Base-by-base conservation (phyloP, 2,888 invertebrate genomes). In the Melangyna quadrimaculata region DNA sequence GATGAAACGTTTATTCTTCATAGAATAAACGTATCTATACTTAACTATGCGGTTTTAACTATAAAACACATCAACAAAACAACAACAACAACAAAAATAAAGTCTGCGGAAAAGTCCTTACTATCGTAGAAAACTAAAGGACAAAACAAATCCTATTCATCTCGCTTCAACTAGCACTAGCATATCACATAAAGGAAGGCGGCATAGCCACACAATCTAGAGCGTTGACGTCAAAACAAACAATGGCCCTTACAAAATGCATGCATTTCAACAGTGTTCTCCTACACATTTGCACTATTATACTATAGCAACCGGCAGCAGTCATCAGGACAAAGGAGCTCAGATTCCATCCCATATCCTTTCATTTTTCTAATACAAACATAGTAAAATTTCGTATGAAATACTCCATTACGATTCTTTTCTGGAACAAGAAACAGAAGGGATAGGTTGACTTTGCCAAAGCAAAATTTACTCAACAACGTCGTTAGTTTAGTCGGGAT, bases 171-270 rank as follows among this genome's bases (percentile, higher is more conserved):
- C 55, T 61, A 37, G 37, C 45, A n/a, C n/a, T n/a, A n/a, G n/a
- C n/a, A n/a, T n/a, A n/a, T n/a, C n/a, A 61, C 29, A 83, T 61
- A 73, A 69, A 78, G 37, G 48, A 22, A 57, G 22, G 59, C 59
- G 17, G 57, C 45, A 63, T 29, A 71, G n/a, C 70, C 55, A 73
- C 59, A 71, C 70, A 84, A 84, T 75, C 67, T 72, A 72, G 75
- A 77, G 77, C 77, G 77, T 80, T 69, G 80, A 77, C 77, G 69
- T 77, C 77, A 80, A 73, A 80, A 77, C 84, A 72, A 77, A 80
- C 86, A 81, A 86, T 77, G 19, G 73, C 45, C 55, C 57, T 77
- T 43, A 74, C 63, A 78, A 51, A 51, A 78, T 74, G 78, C 78
- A 78, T 83, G 83, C 69, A 74, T 78, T 83, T 73, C 74, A 78